Percentiles rank a stretch among this genome's conserved stretches.
These are phyloP conservation scores for Diorhabda elongata DNA, from an alignment of 1,140 invertebrate genomes.

Conservation along the genomic window DNA sequence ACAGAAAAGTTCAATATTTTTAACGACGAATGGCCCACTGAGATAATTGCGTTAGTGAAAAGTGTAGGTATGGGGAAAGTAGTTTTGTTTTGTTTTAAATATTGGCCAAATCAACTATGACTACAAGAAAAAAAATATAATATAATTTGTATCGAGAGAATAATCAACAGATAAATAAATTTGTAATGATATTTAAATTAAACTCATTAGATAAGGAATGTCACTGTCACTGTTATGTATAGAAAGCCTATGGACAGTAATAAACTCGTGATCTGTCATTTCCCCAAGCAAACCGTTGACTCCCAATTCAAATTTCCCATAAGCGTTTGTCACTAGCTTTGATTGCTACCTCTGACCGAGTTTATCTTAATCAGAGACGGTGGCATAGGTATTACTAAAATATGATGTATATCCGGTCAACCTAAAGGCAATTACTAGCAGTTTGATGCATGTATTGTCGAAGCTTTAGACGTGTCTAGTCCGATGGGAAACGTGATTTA, in stretches of 20 bases:
- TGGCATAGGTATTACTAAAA: constrained; percentile 25
- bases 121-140: too few relatives aligned
- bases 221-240: too few relatives aligned
- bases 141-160: too few relatives aligned
- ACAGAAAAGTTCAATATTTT: too few relatives aligned
- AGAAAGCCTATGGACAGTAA: background rate
- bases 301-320: constrained; percentile 1
- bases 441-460: constrained; percentile 38
- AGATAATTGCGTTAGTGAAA: too few relatives aligned
- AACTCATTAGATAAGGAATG: too few relatives aligned
- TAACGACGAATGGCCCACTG: too few relatives aligned
- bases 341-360: constrained; percentile 14
- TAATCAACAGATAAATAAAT: too few relatives aligned
- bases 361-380: constrained; percentile 26
- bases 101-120: too few relatives aligned
- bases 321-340: constrained; percentile 16
- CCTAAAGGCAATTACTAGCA: constrained; percentile 35
- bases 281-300: constrained; percentile 1
- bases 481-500: constrained; percentile 40
- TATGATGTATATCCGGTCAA: constrained; percentile 32
- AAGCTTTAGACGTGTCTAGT: constrained; percentile 35
- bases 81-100: too few relatives aligned
- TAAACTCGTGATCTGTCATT: constrained; percentile 2
- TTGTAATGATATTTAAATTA: too few relatives aligned
- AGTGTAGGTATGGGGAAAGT: too few relatives aligned